These are phyloP conservation scores for Penaeus monodon DNA, from an alignment of 2,888 invertebrate genomes.

Conservation along the genomic window DNA sequence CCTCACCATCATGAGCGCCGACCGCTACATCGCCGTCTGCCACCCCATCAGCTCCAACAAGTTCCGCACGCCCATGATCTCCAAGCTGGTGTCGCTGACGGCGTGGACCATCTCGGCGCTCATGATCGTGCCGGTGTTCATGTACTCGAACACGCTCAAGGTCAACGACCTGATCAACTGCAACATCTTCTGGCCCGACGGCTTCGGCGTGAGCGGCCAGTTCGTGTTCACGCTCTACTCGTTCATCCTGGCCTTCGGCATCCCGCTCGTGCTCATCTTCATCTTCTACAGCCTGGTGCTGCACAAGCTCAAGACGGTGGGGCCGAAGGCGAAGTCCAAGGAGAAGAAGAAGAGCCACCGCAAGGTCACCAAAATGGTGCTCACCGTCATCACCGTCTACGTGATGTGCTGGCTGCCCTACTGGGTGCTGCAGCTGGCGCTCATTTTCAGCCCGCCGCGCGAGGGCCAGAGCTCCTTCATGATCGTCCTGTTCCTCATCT, in stretches of 20 bases:
- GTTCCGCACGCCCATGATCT: conserved; percentile 87
- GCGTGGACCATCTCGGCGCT: conserved; percentile 90
- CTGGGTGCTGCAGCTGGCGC: conserved; percentile 88
- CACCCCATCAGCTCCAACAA: conserved; percentile 92
- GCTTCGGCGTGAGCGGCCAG: conserved; percentile 74
- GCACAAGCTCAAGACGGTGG: conserved; percentile 86
- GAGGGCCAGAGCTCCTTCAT: conserved; percentile 81
- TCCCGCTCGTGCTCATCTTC: conserved; percentile 86
- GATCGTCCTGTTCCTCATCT: conserved; percentile 84
- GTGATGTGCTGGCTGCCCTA: conserved; percentile 93
- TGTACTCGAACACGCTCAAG: conserved; percentile 79
- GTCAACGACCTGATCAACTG: conserved; percentile 73
- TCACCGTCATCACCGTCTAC: conserved; percentile 92
- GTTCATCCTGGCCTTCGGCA: conserved; percentile 87
- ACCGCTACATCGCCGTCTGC: conserved; percentile 92
- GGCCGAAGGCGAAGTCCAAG: conserved; percentile 88
- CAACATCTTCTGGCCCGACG: conserved; percentile 83
- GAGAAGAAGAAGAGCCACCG: conserved; percentile 79
- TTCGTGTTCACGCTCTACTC: conserved; percentile 90
- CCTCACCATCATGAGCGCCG: conserved; percentile 92
- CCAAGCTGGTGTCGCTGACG: conserved; percentile 83
- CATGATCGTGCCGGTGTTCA: conserved; percentile 89
- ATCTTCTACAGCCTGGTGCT: conserved; percentile 91
- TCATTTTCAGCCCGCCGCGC: conserved; percentile 81
- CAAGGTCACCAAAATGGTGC: conserved; percentile 91